These are phyloP conservation scores for Limnephilus marmoratus DNA, from an alignment of 2,888 invertebrate genomes.

Conservation along the genomic window DNA sequence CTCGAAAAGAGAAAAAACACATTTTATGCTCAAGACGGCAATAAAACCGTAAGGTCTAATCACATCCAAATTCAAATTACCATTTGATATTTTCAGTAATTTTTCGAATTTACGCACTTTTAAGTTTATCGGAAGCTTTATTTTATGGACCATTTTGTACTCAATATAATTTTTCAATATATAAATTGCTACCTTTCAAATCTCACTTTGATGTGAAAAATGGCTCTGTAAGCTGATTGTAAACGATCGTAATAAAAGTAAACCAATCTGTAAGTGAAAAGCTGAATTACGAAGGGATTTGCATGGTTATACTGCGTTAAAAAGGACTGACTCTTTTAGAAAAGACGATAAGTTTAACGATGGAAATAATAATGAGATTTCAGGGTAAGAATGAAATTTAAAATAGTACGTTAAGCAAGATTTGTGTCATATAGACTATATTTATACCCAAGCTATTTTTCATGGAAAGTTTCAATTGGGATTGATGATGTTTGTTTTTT, in stretches of 20 bases:
- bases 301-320: conserved; percentile 7
- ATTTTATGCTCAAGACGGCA: background rate
- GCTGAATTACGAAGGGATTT: conserved; percentile 39
- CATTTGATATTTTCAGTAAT: conserved; percentile 15
- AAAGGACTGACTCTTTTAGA: background rate
- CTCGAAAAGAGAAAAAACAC: background rate
- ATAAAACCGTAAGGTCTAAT: background rate
- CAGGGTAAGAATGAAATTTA: background rate
- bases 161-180: background rate
- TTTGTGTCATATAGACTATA: no score
- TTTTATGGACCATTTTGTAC: conserved; percentile 41
- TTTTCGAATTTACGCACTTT: conserved; percentile 7
- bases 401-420: background rate
- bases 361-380: background rate
- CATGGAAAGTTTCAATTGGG: no score
- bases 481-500: no score
- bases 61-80: conserved; percentile 5
- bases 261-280: conserved; percentile 6
- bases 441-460: no score
- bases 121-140: conserved; percentile 20
- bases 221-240: conserved; percentile 16
- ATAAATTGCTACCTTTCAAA: conserved; percentile 16
- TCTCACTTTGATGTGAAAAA: conserved; percentile 8
- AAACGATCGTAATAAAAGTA: conserved; percentile 9
- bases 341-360: background rate